A percentile compares a stretch with the other conserved stretches of the same genome.
These are phyloP conservation scores for Sarcoramphus papa DNA, from an alignment of 2,797 vertebrate genomes.

Conservation along the genomic window DNA sequence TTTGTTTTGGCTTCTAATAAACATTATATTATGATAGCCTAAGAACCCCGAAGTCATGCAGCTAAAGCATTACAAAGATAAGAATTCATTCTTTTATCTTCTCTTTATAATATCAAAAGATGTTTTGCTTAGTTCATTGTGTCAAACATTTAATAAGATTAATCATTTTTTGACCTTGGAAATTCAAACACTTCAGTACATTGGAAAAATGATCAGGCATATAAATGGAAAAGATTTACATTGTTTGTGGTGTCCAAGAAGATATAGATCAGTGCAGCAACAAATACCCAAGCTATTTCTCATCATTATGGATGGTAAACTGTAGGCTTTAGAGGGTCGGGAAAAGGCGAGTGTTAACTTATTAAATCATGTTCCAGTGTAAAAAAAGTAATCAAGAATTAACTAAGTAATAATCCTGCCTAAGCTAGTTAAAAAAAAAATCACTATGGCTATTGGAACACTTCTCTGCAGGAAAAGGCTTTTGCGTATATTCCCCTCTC, in stretches of 20 bases:
- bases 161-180: constrained; percentile 59
- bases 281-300: constrained; percentile 17
- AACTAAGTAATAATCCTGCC: neutral
- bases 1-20: constrained; percentile 54
- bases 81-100: constrained; percentile 54
- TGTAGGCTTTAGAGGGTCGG: neutral
- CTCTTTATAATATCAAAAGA: constrained; percentile 47
- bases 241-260: neutral
- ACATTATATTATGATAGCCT: constrained; percentile 35
- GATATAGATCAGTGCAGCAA: neutral
- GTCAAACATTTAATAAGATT: constrained; percentile 59
- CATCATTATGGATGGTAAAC: constrained; percentile 7
- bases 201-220: constrained; percentile 16
- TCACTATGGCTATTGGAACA: neutral
- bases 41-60: constrained; percentile 41
- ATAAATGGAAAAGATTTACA: constrained; percentile 49
- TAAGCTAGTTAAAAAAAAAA: neutral
- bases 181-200: constrained; percentile 42
- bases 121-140: constrained; percentile 49
- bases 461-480: neutral
- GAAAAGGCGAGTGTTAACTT: neutral
- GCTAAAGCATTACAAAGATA: constrained; percentile 56
- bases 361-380: neutral
- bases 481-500: neutral
- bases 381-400: constrained; percentile 4